Evolutionary conservation across 2,797 vertebrate genomes (phyloP).

Genomic region (Silurus lanzhouensis): DNA sequence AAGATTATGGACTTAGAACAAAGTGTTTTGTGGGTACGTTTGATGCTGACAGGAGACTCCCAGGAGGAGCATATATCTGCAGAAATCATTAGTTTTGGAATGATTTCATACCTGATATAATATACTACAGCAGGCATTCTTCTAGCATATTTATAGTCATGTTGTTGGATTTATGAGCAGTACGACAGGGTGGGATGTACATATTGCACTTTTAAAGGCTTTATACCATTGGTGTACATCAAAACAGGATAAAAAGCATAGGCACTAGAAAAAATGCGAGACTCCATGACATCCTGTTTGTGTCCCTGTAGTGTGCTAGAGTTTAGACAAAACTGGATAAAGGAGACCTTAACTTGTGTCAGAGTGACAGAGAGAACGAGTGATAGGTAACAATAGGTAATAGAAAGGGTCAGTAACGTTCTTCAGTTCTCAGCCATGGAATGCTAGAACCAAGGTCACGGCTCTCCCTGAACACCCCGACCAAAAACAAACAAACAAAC

Average conservation of each 20-base stretch:
- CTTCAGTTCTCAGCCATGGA: constrained; percentile 60
- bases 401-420: constrained; percentile 60
- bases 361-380: constrained; percentile 14
- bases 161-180: constrained; percentile 16
- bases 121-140: constrained; percentile 27
- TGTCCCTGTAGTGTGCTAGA: background rate
- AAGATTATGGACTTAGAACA: constrained; percentile 40
- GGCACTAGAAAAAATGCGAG: background rate
- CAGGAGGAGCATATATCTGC: constrained; percentile 25
- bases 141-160: constrained; percentile 36
- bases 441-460: background rate
- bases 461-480: constrained; percentile 83
- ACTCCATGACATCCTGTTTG: background rate
- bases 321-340: constrained; percentile 14
- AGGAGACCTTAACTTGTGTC: constrained; percentile 20
- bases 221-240: background rate
- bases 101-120: constrained; percentile 31
- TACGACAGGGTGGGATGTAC: constrained; percentile 10
- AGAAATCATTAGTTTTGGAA: constrained; percentile 35
- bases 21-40: constrained; percentile 25
- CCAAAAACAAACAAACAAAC: constrained; percentile 76
- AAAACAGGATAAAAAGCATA: background rate
- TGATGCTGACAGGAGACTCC: constrained; percentile 34
- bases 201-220: constrained; percentile 8
- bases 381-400: constrained; percentile 47